phyloP scores from a whole-genome alignment of 2,113 vertebrate species.

The Xenopus laevis region DNA sequence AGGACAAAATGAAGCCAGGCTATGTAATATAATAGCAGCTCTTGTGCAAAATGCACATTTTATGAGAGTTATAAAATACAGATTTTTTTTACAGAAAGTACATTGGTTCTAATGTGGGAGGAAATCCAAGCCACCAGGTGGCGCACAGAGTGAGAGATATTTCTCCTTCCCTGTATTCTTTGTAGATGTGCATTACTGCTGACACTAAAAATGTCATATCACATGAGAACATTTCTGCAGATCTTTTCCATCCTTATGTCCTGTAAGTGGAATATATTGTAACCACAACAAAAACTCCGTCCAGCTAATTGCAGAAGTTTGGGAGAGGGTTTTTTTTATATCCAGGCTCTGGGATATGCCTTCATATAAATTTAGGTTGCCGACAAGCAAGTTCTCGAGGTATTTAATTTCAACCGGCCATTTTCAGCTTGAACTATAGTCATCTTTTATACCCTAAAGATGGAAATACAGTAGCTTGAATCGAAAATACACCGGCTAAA shows the following conservation, averaged over 20 bases:
- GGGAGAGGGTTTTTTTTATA: too few relatives aligned
- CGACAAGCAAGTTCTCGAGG: slow-evolving; percentile 8
- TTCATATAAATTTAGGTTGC: background rate
- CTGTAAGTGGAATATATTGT: background rate
- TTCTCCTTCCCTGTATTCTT: background rate
- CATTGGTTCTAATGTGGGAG: too few relatives aligned
- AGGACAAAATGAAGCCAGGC: too few relatives aligned
- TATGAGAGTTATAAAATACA: too few relatives aligned
- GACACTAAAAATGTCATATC: background rate
- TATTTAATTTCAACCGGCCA: slow-evolving; percentile 15
- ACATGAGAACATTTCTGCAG: background rate
- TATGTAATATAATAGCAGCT: too few relatives aligned
- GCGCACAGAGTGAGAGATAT: background rate
- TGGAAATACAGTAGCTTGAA: too few relatives aligned
- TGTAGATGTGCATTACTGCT: background rate
- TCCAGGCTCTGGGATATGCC: background rate
- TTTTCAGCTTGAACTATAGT: slow-evolving; percentile 17
- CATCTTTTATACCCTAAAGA: too few relatives aligned
- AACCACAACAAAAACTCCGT: too few relatives aligned
- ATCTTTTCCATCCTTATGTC: background rate
- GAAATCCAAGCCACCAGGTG: slow-evolving; percentile 9
- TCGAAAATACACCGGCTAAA: too few relatives aligned
- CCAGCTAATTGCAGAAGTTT: too few relatives aligned
- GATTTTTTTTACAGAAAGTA: too few relatives aligned
- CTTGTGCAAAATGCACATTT: too few relatives aligned